Base-by-base conservation (phyloP, 2,797 vertebrate genomes). In the Onychomys leucogaster region DNA sequence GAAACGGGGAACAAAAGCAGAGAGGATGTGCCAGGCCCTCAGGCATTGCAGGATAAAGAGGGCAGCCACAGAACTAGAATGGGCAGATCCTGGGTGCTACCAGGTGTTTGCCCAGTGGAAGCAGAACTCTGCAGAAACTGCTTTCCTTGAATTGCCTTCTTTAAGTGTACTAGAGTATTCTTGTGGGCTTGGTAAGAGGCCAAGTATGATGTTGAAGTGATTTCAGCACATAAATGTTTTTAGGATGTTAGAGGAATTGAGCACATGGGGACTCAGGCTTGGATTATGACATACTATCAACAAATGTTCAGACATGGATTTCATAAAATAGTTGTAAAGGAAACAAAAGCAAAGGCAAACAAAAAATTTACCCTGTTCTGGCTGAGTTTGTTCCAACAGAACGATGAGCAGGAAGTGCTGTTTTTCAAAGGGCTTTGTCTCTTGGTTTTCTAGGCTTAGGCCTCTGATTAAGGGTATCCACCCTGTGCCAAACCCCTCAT, bases 41-140 rank as follows among this genome's bases (percentile, higher is more conserved):
- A 92, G 96, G 96, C 94, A 94, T 19, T 1, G 27, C 82, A 92
- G 97, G 89, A 98, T 97, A 97, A 98, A 98, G 81, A 90, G 97
- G 96, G 96, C 52, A 97, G 89, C 75, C 95, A 96, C 95, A 89
- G 65, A 97, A 89, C 65, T 95, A 91, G 91, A 94, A 85, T 95
- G 93, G 91, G 86, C 82, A 0, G 5, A 80, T 61, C 49, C 83
- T 71, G 17, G 94, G 77, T 96, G 61, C 76, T 11, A 78, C n/a
- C 63, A 84, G 69, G 80, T 95, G 43, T 90, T 97, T 97, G 93
- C 87, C 57, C 65, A 82, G 34, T 80, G 14, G 55, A 73, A 46
- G 41, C 23, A 57, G 32, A 49, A 77, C 63, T 61, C 59, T 90
- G 71, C 65, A 95, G 87, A 96, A 88, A 90, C 41, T 59, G 13